Evolutionary conservation across 1,140 invertebrate genomes (phyloP).

Genomic region (Sycobia sp.): DNA sequence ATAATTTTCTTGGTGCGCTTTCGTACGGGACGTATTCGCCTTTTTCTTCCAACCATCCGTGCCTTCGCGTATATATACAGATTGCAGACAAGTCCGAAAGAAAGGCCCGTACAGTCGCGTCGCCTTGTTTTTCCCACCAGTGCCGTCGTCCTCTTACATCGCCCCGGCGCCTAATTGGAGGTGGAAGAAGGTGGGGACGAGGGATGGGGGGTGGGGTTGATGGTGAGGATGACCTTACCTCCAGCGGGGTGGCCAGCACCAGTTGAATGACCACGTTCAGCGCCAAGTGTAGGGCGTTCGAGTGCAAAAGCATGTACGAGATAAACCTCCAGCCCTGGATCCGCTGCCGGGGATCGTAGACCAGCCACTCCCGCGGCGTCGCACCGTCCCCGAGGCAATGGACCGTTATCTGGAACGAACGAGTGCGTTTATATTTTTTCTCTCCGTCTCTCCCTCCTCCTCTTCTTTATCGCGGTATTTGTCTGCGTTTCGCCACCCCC

Average conservation of each 20-base stretch:
- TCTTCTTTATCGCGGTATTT: no score
- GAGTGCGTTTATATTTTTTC: conserved; percentile 1
- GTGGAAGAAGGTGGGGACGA: no score
- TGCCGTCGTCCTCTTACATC: no score
- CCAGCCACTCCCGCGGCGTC: conserved; percentile 63
- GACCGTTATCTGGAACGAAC: conserved; percentile 59
- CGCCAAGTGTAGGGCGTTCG: conserved; percentile 68
- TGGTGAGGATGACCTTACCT: conserved; percentile 56
- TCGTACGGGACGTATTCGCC: no score
- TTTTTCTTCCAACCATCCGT: no score
- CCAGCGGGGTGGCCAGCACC: conserved; percentile 71
- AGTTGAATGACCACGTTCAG: conserved; percentile 72
- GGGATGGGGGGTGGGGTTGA: no score
- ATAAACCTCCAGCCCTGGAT: conserved; percentile 79
- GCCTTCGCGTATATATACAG: no score
- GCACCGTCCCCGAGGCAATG: conserved; percentile 59
- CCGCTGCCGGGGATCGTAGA: conserved; percentile 73
- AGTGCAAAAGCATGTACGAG: conserved; percentile 84
- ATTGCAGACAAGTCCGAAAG: no score
- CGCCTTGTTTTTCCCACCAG: no score
- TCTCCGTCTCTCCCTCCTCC: background rate
- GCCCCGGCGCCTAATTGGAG: no score
- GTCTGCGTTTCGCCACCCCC: background rate
- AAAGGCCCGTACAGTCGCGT: no score
- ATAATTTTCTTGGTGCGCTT: no score